Percentiles rank a stretch among this genome's conserved stretches.
Evolutionary conservation across 2,888 invertebrate species (phyloP).

Genomic region (Spicauda simplicius): DNA sequence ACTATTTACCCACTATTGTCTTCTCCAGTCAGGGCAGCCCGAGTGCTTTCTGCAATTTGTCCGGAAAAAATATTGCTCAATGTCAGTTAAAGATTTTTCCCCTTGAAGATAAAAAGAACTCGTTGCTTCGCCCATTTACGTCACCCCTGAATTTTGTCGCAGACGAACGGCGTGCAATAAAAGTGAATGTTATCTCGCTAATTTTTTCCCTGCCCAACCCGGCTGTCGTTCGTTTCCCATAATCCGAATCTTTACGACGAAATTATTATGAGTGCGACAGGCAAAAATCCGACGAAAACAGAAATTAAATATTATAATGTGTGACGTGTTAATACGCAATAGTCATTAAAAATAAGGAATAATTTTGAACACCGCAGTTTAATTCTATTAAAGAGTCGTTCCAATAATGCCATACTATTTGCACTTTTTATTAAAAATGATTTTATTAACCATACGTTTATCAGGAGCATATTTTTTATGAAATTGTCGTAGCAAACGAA

Average conservation of each 20-base stretch:
- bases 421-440: too few relatives aligned
- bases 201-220: slow-evolving; percentile 62
- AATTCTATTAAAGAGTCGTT: too few relatives aligned
- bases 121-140: slow-evolving; percentile 56
- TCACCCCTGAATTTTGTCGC: slow-evolving; percentile 62
- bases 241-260: slow-evolving; percentile 41
- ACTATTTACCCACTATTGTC: too few relatives aligned
- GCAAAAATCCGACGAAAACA: not conserved
- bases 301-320: not conserved
- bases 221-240: slow-evolving; percentile 49
- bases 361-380: too few relatives aligned
- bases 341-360: too few relatives aligned
- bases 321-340: too few relatives aligned
- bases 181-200: slow-evolving; percentile 72
- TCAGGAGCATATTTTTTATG: too few relatives aligned
- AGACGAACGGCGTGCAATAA: slow-evolving; percentile 67
- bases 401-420: too few relatives aligned
- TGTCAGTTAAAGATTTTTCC: slow-evolving; percentile 12
- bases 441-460: too few relatives aligned
- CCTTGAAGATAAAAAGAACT: slow-evolving; percentile 52
- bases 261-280: slow-evolving; percentile 26
- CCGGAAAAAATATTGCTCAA: slow-evolving; percentile 3
- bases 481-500: too few relatives aligned
- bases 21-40: slow-evolving; percentile 6
- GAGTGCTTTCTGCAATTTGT: slow-evolving; percentile 21